Evolutionary conservation across 2,113 vertebrate genomes (phyloP), one percentile per base, ranked within the genome.

Genomic region (Scatophagus argus): DNA sequence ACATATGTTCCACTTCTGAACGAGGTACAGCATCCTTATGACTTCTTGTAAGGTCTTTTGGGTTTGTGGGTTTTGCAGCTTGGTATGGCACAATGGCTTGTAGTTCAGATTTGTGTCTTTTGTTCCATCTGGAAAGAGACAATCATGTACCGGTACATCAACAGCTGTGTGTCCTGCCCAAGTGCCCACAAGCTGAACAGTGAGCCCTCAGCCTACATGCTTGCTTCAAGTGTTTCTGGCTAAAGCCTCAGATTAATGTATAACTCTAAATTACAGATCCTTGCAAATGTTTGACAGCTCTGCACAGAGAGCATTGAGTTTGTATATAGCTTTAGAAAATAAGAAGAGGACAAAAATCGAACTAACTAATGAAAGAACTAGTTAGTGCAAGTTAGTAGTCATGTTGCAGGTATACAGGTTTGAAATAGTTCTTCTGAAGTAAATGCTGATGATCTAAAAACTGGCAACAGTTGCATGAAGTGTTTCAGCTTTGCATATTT

Each of bases 311-410:
- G 27, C 32, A 68, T n/a, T n/a, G 8, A 67, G 29, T 25, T 34
- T 68, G n/a, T 1, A 51, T 29, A 31, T 23, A 59, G 43, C 25
- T 36, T 49, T 8, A 46, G 27, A 56, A 47, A 46, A 61, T 21
- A 46, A 25, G 9, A 65, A 32, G 4, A 27, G 31, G 31, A 23
- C 0, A 72, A 38, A 47, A 52, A 52, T 39, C 21, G 41, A 10
- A 29, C 74, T 44, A 80, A 65, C 43, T 59, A 41, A 68, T 54
- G n/a, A 56, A 54, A 72, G 11, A 54, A 51, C 36, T 55, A 46
- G 49, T 84, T 65, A 72, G 63, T 77, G 65, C 66, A 79, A 73
- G 51, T 56, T 77, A 54, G 74, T 66, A 36, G 31, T 84, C 51
- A 79, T 56, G 27, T 54, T 70, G 21, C 23, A 51, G 36, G 10